Conservation (phyloP, 2,888 invertebrate genomes). For the Callinectes sapidus region DNA sequence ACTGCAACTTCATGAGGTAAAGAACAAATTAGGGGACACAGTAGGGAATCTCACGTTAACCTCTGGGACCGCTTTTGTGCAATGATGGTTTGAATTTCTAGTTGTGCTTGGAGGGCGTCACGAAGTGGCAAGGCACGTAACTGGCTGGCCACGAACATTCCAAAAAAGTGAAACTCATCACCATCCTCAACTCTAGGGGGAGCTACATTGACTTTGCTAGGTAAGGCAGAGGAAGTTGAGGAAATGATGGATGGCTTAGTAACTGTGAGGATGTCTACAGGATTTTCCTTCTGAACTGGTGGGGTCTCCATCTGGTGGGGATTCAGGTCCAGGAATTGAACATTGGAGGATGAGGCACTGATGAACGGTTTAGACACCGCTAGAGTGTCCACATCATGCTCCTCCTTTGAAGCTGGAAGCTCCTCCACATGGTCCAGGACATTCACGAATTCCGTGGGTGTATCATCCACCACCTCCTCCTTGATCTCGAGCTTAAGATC, state of each 20-base stretch:
- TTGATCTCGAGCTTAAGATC: background rate
- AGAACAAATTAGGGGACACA: background rate
- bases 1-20: background rate
- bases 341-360: no score
- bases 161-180: slow-evolving; percentile 47
- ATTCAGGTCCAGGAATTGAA: background rate
- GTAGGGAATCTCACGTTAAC: background rate
- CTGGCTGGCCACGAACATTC: slow-evolving; percentile 39
- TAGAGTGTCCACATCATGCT: background rate
- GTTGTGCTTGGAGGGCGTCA: slow-evolving; percentile 43
- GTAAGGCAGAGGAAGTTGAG: background rate
- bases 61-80: slow-evolving; percentile 34
- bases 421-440: background rate
- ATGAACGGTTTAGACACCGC: no score
- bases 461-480: background rate
- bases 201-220: background rate
- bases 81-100: slow-evolving; percentile 28
- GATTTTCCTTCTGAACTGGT: background rate
- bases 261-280: background rate
- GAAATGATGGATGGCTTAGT: background rate
- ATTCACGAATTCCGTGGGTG: background rate
- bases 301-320: background rate
- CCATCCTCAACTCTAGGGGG: background rate
- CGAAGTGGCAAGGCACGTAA: slow-evolving; percentile 31
- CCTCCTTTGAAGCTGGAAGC: background rate